Base-by-base conservation (phyloP, 1,140 invertebrate species). In the Nasonia vitripennis region DNA sequence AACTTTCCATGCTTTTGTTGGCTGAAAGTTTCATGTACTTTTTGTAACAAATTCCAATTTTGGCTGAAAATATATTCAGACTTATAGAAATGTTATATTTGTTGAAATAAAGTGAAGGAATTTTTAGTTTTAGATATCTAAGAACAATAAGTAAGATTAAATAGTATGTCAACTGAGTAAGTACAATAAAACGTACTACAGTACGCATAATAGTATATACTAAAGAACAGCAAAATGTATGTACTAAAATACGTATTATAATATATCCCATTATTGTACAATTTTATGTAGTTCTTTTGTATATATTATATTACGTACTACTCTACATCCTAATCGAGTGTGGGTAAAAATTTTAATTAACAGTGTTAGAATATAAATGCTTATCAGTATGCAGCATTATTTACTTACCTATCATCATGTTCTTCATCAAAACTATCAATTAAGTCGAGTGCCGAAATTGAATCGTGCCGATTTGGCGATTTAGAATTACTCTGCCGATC, bases 371-470 rank as follows among this genome's bases (percentile, higher is more conserved):
- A 37, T 37, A 37, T 37, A 37, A 37, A 37, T 37, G 0, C 3
- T 7, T 68, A 14, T 68, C 2, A 68, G 6, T n/a, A 68, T 68
- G 6, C n/a, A 7, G 62, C 1, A 68, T 9, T 37, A 27, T 17
- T 17, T 70, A 70, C 68, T 17, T 70, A 70, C 68, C 68, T 27
- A 27, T 31, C 68, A 10, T 23, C n/a, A 27, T 27, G 68, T 70
- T 70, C 68, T 70, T 70, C 68, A 2, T 70, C 68, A 31, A 70
- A 70, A 70, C 68, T 70, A n/a, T 70, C 68, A 70, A 70, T n/a
- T 6, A 12, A 17, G n/a, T 7, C 68, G 23, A 27, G 9, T n/a
- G 68, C 34, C 34, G 34, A 37, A 70, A 31, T 14, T 55, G 51
- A 17, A 55, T 17, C 17, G 12, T 55, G 51, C 2, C 12, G 51